Base-by-base conservation (phyloP, 2,797 vertebrate species). In the Chrysocyon brachyurus region DNA sequence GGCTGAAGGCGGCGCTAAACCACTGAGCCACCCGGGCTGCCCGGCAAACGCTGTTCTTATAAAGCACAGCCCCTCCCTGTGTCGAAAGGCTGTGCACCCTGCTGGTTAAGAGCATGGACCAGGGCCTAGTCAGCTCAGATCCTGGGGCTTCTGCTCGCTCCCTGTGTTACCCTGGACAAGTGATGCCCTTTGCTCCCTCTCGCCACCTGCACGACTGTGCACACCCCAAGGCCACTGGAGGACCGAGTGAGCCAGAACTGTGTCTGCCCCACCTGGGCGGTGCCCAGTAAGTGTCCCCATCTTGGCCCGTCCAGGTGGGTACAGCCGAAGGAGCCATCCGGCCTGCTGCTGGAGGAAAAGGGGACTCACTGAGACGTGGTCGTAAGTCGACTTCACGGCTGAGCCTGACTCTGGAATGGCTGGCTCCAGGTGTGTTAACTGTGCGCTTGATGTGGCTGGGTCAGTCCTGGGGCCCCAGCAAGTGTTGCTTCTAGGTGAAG, bases 311-410 rank as follows among this genome's bases (percentile, higher is more conserved):
- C 21, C 26, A 3, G 73, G 31, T 7, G 57, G 61, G 64, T 3
- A 1, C 64, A 11, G 28, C n/a, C 31, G 2, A 24, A 11, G 64
- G 24, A 1, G 12, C 14, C 2, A 5, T 12, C 26, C 12, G 22
- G 40, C 87, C 11, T 5, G 5, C 12, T 9, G 49, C 10, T 3
- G 14, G 49, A 17, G 63, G 46, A 2, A 4, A 22, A 24, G 6
- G 26, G 15, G 49, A n/a, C 31, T 54, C 57, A 2, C 40, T 0
- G 3, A 6, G 59, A 40, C 7, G 19, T 21, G 31, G 49, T 0
- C 0, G 12, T 0, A 40, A 59, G 21, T 11, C 1, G 0, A 16
- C 31, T 17, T 3, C 1, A 2, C 0, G 1, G 6, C 56, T 28
- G 75, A 56, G 2, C 68, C 12, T 49, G 78, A 52, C 90, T 9